A percentile compares a stretch with the other conserved stretches of the same genome.
These are phyloP conservation scores for Esox masquinongy DNA, from an alignment of 2,797 vertebrate genomes.

Conservation along the genomic window DNA sequence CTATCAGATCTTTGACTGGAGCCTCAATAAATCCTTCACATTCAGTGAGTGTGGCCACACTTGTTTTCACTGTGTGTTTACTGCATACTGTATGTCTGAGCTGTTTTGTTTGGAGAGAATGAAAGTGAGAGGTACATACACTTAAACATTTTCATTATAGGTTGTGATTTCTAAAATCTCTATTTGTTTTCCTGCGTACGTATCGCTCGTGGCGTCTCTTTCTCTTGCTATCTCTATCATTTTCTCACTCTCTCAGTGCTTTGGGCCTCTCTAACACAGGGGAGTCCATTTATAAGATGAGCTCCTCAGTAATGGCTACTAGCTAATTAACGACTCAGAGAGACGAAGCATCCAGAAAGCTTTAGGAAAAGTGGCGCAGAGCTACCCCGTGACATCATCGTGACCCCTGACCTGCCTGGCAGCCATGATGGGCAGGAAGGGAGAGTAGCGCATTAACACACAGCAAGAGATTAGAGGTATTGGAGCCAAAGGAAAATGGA, in stretches of 20 bases:
- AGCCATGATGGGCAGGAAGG: constrained; percentile 19
- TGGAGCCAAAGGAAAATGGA: constrained; percentile 33
- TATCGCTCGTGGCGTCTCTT: constrained; percentile 27
- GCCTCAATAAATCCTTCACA: constrained; percentile 45
- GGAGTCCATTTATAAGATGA: not conserved
- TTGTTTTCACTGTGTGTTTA: not conserved
- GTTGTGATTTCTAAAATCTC: not conserved
- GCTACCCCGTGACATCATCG: constrained; percentile 21
- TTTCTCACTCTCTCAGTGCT: constrained; percentile 13
- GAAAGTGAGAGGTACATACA: not conserved
- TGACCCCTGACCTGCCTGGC: constrained; percentile 35
- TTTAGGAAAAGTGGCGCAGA: constrained; percentile 7
- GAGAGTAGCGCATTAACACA: not conserved
- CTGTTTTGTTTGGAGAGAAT: not conserved
- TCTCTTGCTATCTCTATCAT: constrained; percentile 32
- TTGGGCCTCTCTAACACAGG: not conserved
- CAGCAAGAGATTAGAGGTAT: constrained; percentile 20
- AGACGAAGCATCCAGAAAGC: not conserved
- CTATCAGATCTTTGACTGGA: constrained; percentile 30
- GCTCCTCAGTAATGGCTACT: not conserved
- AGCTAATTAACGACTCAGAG: constrained; percentile 2
- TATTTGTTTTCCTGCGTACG: constrained; percentile 10
- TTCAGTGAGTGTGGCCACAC: constrained; percentile 13
- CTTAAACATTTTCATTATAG: not conserved
- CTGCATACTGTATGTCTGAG: not conserved